Base-by-base conservation (phyloP, 2,797 vertebrate species). In the Urocyon cinereoargenteus region DNA sequence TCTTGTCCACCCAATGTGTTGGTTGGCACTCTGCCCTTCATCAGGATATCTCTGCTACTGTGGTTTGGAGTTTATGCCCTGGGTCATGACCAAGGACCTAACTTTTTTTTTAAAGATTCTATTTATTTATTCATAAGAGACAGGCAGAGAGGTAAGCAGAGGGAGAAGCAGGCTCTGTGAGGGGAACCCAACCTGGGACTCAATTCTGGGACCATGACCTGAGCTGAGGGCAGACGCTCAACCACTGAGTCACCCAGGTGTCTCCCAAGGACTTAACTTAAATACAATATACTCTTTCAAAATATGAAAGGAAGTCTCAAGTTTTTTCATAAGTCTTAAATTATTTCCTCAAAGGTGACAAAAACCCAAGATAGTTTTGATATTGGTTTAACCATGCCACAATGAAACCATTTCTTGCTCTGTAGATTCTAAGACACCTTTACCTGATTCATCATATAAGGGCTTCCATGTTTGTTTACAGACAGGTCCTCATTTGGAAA, bases 1-100 rank as follows among this genome's bases (percentile, higher is more conserved):
- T 22, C 26, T 66, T 97, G 97, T 94, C 90, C 96, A 83, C 97
- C 95, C 66, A 93, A 96, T 86, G 97, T 93, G 94, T 97, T 86
- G 79, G 86, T 66, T 53, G 96, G 96, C 97, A 95, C 97, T 96
- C 98, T 96, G 51, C 97, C 92, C 94, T 97, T 97, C 98, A 96
- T 97, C 98, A 97, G 87, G 96, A 77, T 91, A 97, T 97, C 97
- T 97, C 98, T 97, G 96, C 98, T 97, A 96, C 97, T 98, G 96
- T 96, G 98, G 97, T 98, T 98, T 97, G 97, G 98, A 98, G 98
- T 98, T 98, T 91, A 98, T 97, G 98, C 98, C 98, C 98, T 98
- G 98, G 98, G 96, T 98, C 97, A 97, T 94, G 97, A 98, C 97
- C 98, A 98, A 98, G 98, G 98, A 98, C 98, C 98, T 98, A 98